Evolutionary conservation across 92 coral and sea anemone genomes (phyloP), one percentile per base, ranked within the genome.

Genomic region (Porites evermanni): DNA sequence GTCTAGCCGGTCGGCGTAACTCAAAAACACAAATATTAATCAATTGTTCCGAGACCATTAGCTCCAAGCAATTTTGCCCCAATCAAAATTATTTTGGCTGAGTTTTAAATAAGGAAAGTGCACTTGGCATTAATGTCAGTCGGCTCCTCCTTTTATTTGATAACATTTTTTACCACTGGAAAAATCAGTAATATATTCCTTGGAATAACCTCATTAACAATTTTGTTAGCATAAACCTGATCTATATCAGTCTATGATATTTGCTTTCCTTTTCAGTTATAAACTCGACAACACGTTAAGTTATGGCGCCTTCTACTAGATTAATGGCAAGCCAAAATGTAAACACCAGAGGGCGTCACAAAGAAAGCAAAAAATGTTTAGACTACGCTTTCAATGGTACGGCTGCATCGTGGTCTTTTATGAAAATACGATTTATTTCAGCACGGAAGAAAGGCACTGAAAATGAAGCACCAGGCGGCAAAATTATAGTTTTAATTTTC

Each of bases 311-410:
- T 72, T 74, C 80, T 63, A 64, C n/a, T 6, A 63, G 87, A 83
- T 83, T 38, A 83, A 83, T 83, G 73, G 72, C 18, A 83, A 51
- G 73, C 64, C 53, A 7, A 52, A 83, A 73, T 63, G 72, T 63
- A 72, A 74, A 73, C 52, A 83, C 13, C 21, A 9, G 47, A 58
- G 8, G 77, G 71, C 80, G 79, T 44, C 80, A 59, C 44, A 19
- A 63, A 54, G 50, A 63, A 83, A 51, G 26, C 17, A 47, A 70
- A 14, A 32, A 44, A 64, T 82, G 79, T 82, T 83, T 83, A 59
- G 80, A 64, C 87, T 83, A 51, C 18, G 29, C 20, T 64, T 38
- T 53, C 24, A 50, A 83, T 66, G 64, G 65, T 29, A 24, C 63
- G 74, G 26, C 51, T 71, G 16, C 87, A 18, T 50, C 18, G 80